phyloP scores from a whole-genome alignment of 2,113 vertebrate species.

The Corydoras maculifer region DNA sequence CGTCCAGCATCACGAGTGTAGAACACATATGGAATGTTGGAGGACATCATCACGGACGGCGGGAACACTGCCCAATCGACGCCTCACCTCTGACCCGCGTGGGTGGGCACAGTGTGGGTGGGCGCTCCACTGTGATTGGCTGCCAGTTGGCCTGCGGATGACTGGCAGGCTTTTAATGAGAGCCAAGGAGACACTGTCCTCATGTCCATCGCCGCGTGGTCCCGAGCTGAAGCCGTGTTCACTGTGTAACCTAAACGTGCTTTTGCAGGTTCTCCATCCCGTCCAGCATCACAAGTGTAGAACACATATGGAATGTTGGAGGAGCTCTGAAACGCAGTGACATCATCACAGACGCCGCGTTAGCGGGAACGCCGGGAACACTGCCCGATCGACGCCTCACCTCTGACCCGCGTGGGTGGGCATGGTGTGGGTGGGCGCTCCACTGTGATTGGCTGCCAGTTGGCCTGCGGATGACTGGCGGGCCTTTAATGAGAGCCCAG shows the following conservation, averaged over 20 bases:
- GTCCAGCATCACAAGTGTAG: too few species aligned
- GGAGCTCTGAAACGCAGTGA: too few species aligned
- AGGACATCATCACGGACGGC: background rate
- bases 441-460: slow-evolving; percentile 58
- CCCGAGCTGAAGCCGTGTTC: too few species aligned
- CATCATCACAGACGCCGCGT: too few species aligned
- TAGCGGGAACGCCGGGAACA: background rate
- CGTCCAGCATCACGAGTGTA: too few species aligned
- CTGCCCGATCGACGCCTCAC: slow-evolving; percentile 29
- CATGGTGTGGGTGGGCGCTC: slow-evolving; percentile 22
- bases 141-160: slow-evolving; percentile 47
- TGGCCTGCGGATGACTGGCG: slow-evolving; percentile 56
- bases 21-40: too few species aligned
- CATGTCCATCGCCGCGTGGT: too few species aligned
- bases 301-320: too few species aligned
- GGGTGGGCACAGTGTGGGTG: slow-evolving; percentile 53
- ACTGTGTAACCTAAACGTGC: too few species aligned
- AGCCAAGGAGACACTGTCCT: slow-evolving; percentile 59
- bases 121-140: slow-evolving; percentile 56
- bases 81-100: slow-evolving; percentile 40
- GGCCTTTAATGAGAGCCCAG: slow-evolving; percentile 67
- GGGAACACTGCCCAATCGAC: slow-evolving; percentile 24
- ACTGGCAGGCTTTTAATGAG: slow-evolving; percentile 71
- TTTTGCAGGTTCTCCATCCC: too few species aligned
- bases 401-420: slow-evolving; percentile 51